Evolutionary conservation across 1,140 invertebrate genomes (phyloP).

Genomic region (Neomicropteryx cornuta): DNA sequence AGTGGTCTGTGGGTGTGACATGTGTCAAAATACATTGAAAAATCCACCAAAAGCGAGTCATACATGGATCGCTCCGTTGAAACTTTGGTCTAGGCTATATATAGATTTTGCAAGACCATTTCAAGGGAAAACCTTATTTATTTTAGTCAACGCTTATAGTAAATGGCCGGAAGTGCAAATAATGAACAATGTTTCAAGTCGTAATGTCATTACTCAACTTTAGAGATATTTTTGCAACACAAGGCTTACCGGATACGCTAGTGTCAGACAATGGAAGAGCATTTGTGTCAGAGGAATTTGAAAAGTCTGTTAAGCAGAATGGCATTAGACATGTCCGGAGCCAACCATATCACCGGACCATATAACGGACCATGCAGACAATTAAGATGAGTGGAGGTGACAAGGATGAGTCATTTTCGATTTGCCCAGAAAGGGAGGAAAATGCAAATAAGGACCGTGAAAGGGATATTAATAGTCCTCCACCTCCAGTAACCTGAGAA

Average conservation of each 20-base stretch:
- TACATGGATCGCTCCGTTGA: neutral
- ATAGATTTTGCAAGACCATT: conserved; percentile 32
- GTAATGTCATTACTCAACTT: conserved; percentile 10
- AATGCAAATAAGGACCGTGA: no score
- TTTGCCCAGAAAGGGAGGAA: no score
- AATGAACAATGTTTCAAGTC: neutral
- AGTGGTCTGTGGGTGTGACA: neutral
- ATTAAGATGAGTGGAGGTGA: no score
- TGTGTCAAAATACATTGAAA: conserved; percentile 19
- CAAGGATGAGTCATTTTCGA: no score
- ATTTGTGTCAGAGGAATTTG: conserved; percentile 19
- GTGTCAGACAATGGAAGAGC: conserved; percentile 22
- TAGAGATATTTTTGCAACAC: conserved; percentile 13
- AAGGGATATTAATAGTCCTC: no score
- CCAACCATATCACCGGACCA: conserved; percentile 15
- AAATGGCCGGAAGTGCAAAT: conserved; percentile 25
- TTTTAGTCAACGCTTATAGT: conserved; percentile 24
- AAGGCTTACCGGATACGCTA: conserved; percentile 17
- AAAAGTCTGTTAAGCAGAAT: conserved; percentile 15
- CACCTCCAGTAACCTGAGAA: no score
- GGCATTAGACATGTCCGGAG: conserved; percentile 11
- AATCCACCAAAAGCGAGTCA: neutral
- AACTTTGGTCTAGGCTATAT: conserved; percentile 28
- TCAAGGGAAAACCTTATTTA: conserved; percentile 19
- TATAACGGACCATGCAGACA: no score